Percentiles rank a stretch among this genome's conserved stretches.
Evolutionary conservation across 2,888 invertebrate genomes (phyloP).

Genomic region (Lithophane socia): DNA sequence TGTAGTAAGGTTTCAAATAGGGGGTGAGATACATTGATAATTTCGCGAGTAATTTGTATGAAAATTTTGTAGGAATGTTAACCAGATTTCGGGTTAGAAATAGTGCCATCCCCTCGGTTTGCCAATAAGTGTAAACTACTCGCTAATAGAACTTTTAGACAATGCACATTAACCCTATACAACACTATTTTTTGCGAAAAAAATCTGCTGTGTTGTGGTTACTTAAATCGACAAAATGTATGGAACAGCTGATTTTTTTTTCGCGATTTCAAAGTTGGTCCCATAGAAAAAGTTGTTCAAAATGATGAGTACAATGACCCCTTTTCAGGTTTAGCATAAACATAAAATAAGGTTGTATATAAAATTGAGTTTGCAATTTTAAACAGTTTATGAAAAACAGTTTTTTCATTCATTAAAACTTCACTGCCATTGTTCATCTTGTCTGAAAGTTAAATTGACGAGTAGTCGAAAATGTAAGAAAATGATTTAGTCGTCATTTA

Average conservation of each 20-base stretch:
- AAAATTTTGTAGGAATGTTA: not conserved
- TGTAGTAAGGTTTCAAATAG: slow-evolving; percentile 1
- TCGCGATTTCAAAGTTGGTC: no score
- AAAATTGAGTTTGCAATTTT: not conserved
- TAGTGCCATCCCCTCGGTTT: slow-evolving; percentile 41
- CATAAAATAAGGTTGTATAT: no score
- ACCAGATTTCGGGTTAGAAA: not conserved
- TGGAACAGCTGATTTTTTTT: no score
- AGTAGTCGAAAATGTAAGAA: slow-evolving; percentile 31
- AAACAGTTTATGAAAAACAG: not conserved
- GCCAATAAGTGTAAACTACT: slow-evolving; percentile 44
- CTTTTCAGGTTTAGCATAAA: no score
- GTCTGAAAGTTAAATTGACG: slow-evolving; percentile 6
- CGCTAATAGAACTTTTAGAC: slow-evolving; percentile 19
- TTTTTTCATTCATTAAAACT: not conserved
- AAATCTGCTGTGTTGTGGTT: no score
- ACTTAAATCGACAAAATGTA: no score
- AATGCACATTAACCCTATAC: not conserved
- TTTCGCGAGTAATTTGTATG: slow-evolving; percentile 5
- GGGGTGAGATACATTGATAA: slow-evolving; percentile 15
- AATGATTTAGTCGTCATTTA: slow-evolving; percentile 56
- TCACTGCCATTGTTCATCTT: not conserved
- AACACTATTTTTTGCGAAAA: no score
- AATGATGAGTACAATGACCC: no score
- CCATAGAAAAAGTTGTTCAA: no score